Evolutionary conservation across 2,888 invertebrate genomes (phyloP), one percentile per base, ranked within the genome.

Genomic region (Meiosimyza platycephala): DNA sequence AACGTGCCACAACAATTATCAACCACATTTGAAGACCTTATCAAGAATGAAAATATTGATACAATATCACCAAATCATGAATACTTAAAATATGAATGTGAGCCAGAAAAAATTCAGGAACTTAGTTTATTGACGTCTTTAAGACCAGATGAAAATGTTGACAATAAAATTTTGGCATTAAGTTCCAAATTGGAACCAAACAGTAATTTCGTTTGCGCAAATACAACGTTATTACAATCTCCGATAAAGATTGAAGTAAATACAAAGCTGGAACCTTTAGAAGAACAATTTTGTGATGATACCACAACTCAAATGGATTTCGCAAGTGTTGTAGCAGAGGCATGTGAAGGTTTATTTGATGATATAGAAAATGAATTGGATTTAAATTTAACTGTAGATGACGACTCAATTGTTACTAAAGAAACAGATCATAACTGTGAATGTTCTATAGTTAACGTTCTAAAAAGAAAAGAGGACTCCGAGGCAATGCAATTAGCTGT

Each of bases 361-460:
- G 75, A 75, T 50, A 73, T 76, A 52, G 76, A 73, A 70, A 74
- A 76, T 22, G 73, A 76, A 13, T 51, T 73, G 63, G 70, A 70
- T 52, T 52, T 70, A 47, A 54, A 70, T 62, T 52, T 63, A 62
- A 15, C 13, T 54, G 16, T 18, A 13, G 70, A 63, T 16, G 18
- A n/a, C n/a, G 50, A 33, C 51, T 28, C 57, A 16, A 9, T 6
- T 13, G 22, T 15, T 65, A 9, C 33, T 13, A 22, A 16, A 18
- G 18, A 52, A 6, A 28, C 55, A n/a, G 55, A 11, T 28, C 62
- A 22, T 62, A 28, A 16, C 15, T 62, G 54, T 33, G 59, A 54
- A 16, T 65, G 65, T 28, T 40, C 40, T 40, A 12, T 28, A 18
- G 52, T 1, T 5, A 50, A 51, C 12, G 22, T 28, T 40, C 9